These are phyloP conservation scores for Dryas iulia DNA, from an alignment of 1,140 invertebrate species.

Conservation along the genomic window DNA sequence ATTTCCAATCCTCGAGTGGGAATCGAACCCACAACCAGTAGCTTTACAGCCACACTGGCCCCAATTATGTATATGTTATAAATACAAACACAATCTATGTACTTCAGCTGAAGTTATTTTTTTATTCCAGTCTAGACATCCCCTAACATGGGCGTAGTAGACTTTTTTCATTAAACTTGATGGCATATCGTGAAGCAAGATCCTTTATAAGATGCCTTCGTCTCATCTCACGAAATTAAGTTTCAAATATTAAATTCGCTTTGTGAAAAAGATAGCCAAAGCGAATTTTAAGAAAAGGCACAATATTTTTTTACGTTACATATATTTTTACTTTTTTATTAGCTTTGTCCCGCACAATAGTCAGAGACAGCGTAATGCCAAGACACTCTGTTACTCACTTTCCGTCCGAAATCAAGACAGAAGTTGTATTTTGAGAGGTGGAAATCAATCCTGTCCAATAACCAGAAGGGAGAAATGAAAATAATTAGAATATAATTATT, in stretches of 20 bases:
- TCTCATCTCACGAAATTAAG: constrained; percentile 62
- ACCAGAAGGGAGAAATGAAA: no score
- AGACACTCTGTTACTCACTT: no score
- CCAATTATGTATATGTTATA: no score
- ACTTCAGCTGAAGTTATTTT: not conserved
- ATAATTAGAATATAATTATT: no score
- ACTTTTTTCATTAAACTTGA: constrained; percentile 35
- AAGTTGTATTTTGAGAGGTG: no score
- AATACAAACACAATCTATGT: no score
- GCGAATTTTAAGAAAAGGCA: constrained; percentile 4
- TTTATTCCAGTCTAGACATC: constrained; percentile 25
- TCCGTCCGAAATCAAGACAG: no score
- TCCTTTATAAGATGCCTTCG: constrained; percentile 42
- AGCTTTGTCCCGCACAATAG: not conserved
- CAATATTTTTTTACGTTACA: not conserved
- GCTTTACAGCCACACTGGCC: no score
- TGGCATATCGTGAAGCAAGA: constrained; percentile 30
- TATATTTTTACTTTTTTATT: not conserved
- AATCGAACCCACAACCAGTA: no score
- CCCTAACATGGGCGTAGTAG: constrained; percentile 17
- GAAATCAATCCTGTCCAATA: no score
- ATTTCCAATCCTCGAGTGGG: no score
- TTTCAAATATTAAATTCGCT: constrained; percentile 67
- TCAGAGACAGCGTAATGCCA: no score
- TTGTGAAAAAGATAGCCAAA: constrained; percentile 48